phyloP scores from a whole-genome alignment of 2,888 invertebrate species.

The Ormyrus thymus region DNA sequence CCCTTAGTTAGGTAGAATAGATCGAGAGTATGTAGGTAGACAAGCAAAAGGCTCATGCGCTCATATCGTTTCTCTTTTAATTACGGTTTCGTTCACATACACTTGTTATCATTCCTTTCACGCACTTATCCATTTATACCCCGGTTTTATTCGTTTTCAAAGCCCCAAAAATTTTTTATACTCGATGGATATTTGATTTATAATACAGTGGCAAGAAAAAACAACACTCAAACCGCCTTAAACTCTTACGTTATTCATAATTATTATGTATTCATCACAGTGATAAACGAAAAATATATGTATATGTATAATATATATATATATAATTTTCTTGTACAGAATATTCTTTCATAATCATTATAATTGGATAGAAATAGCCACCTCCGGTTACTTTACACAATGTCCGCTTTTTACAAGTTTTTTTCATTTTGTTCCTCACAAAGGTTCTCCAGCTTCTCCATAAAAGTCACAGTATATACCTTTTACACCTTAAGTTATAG shows the following conservation, averaged over 20 bases:
- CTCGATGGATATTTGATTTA: conserved; percentile 55
- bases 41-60: conserved; percentile 65
- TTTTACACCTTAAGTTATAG: conserved; percentile 39
- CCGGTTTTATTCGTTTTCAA: conserved; percentile 56
- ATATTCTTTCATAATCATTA: conserved; percentile 62
- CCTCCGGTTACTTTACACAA: conserved; percentile 62
- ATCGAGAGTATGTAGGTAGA: conserved; percentile 65
- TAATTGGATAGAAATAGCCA: conserved; percentile 62
- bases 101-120: conserved; percentile 30
- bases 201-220: conserved; percentile 66
- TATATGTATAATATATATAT: conserved; percentile 63
- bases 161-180: conserved; percentile 60
- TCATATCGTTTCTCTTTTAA: conserved; percentile 28
- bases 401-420: conserved; percentile 56
- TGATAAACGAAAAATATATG: conserved; percentile 71
- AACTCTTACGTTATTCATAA: conserved; percentile 67
- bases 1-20: conserved; percentile 65
- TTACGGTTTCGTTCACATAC: conserved; percentile 38
- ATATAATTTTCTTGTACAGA: conserved; percentile 66
- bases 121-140: conserved; percentile 45
- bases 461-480: conserved; percentile 37
- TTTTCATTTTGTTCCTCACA: conserved; percentile 23
- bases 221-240: conserved; percentile 71
- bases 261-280: conserved; percentile 72
- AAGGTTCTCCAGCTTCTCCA: conserved; percentile 16